Base-by-base conservation (phyloP, 2,797 vertebrate species). In the Sarcoramphus papa region DNA sequence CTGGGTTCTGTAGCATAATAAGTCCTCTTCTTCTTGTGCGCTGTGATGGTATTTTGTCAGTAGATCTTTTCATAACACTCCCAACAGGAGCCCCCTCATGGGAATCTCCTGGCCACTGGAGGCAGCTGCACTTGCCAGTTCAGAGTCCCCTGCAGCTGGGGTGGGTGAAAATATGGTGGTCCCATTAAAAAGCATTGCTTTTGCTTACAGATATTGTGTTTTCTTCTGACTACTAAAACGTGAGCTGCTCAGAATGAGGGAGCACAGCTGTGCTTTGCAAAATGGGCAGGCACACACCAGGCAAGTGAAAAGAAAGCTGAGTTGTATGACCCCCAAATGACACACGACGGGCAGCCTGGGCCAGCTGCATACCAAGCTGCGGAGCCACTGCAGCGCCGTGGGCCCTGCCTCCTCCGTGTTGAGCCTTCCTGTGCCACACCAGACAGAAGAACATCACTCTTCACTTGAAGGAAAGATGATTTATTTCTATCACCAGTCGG, bases 331-430 rank as follows among this genome's bases (percentile, higher is more conserved):
- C 27, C 10, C 16, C 14, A 60, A 30, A 33, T n/a, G 47, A 40
- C 51, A 23, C 17, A 35, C 5, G 22, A 14, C 6, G 25, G 56
- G 43, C 22, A 80, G 56, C 47, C 23, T 31, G 5, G 23, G 10
- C 45, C 15, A 37, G n/a, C 43, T 59, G 53, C 2, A 16, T 37
- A 60, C 37, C 56, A 10, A 86, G 37, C 28, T 6, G 0, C 3
- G 37, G 28, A 45, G 48, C 25, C 30, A 2, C 41, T 6, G 7
- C 24, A 13, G 31, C 1, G 2, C 27, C 1, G 2, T 1, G 2
- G 25, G 23, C 7, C 21, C n/a, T 57, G 59, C 22, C 43, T 56
- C 48, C 30, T 30, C 48, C 1, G 0, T 28, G 7, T 8, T 37
- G 14, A 47, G 23, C 37, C 27, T 68, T 73, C 48, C 40, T 41